These are phyloP conservation scores for Garra rufa DNA, from an alignment of 2,113 vertebrate species.

Conservation along the genomic window DNA sequence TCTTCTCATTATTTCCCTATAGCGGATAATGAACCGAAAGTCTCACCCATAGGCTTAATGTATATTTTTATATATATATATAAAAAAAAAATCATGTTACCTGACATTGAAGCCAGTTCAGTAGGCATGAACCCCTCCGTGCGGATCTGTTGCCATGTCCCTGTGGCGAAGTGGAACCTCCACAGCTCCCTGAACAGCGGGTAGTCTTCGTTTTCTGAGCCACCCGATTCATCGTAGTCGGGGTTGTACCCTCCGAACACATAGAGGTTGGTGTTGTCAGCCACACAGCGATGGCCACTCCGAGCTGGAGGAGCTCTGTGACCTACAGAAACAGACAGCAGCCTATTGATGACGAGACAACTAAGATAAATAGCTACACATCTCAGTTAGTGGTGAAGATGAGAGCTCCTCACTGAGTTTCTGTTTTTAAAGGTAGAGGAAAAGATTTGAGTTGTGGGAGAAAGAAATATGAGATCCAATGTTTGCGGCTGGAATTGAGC, in stretches of 20 bases:
- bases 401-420: not conserved
- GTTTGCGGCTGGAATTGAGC: not conserved
- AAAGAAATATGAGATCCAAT: not conserved
- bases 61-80: no score
- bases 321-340: conserved; percentile 72
- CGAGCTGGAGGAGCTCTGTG: conserved; percentile 86
- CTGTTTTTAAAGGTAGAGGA: not conserved
- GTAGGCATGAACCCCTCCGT: conserved; percentile 97
- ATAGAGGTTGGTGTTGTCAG: conserved; percentile 91
- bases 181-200: conserved; percentile 97
- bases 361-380: not conserved
- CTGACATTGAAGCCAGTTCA: conserved; percentile 97
- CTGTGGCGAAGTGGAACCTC: conserved; percentile 95
- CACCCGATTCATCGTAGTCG: conserved; percentile 93
- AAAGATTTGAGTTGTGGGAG: not conserved
- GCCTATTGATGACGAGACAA: not conserved
- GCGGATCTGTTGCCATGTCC: conserved; percentile 94
- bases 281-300: conserved; percentile 96
- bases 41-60: no score
- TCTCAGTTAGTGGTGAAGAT: not conserved
- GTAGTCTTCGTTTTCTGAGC: conserved; percentile 93
- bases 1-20: no score
- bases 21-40: no score
- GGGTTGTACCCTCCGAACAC: conserved; percentile 98
- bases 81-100: conserved; percentile 65